Percentiles rank a stretch among this genome's conserved stretches.
Evolutionary conservation across 2,888 invertebrate genomes (phyloP).

Genomic region (Meiosimyza platycephala): DNA sequence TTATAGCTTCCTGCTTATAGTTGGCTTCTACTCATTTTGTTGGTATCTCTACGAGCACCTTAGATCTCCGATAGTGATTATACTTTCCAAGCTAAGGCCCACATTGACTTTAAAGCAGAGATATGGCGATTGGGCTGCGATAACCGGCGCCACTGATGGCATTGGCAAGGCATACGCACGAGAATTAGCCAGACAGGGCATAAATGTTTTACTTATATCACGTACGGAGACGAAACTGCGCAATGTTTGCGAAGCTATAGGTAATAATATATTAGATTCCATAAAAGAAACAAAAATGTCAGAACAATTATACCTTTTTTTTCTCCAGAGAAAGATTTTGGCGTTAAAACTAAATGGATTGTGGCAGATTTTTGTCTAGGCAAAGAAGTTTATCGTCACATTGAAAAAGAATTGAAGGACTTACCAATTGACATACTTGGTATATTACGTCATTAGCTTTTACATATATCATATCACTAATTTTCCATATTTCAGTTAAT

Average conservation of each 20-base stretch:
- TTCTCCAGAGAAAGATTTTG: slow-evolving; percentile 69
- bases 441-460: slow-evolving; percentile 63
- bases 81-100: slow-evolving; percentile 66
- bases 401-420: slow-evolving; percentile 76
- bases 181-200: slow-evolving; percentile 79
- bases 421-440: slow-evolving; percentile 86
- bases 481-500: slow-evolving; percentile 75
- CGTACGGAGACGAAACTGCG: slow-evolving; percentile 77
- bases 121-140: slow-evolving; percentile 83
- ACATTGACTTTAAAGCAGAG: slow-evolving; percentile 71
- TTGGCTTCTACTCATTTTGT: slow-evolving; percentile 70
- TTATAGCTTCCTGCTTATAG: slow-evolving; percentile 62
- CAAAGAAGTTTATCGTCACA: slow-evolving; percentile 74
- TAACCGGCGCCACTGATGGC: not conserved
- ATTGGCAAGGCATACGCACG: slow-evolving; percentile 80
- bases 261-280: slow-evolving; percentile 66
- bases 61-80: slow-evolving; percentile 71
- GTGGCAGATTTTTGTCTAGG: slow-evolving; percentile 83
- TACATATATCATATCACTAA: not conserved
- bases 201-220: slow-evolving; percentile 84
- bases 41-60: slow-evolving; percentile 71
- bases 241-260: slow-evolving; percentile 77
- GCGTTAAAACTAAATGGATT: slow-evolving; percentile 77
- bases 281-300: too few relatives aligned
- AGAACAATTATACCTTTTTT: not conserved